Base-by-base conservation (phyloP, 2,113 vertebrate species). In the Orthonyx spaldingii region DNA sequence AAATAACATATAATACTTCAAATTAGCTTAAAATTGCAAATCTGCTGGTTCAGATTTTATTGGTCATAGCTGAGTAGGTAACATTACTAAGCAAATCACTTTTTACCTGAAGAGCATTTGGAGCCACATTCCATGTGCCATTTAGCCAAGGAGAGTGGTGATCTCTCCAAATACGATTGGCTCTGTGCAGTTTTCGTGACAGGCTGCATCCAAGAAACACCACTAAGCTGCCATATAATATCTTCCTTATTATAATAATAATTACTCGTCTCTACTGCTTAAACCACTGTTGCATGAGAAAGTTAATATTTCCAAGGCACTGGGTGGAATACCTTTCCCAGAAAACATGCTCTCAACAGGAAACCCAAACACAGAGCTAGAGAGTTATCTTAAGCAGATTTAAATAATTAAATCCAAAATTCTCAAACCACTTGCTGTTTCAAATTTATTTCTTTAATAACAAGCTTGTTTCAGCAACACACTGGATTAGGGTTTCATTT, bases 371-470 rank as follows among this genome's bases (percentile, higher is more conserved):
- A 97, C 78, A 97, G 94, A 90, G 55, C 89, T 81, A 87, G 49
- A 96, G 96, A 97, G 97, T 97, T 97, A 96, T 98, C 96, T 98
- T 97, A 97, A 98, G 97, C 97, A 98, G 97, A 98, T 98, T 98
- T 98, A 98, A 98, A 98, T 98, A 98, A 98, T 98, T 98, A 97
- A 98, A 98, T 97, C 96, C 95, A 97, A 98, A 98, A 98, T 98
- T 97, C 97, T 98, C 97, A 97, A 97, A 96, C 97, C 97, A 92
- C 97, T 98, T 96, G 96, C 98, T 98, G 97, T 98, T 98, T 97
- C 95, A 97, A 98, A 98, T 98, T 98, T 98, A 98, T 98, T 98
- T 97, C 97, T 98, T 98, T 97, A 98, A 98, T 98, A 98, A 98
- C 97, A 97, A 87, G 94, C 96, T 96, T 95, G 97, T 97, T 96